Conservation (phyloP, 2,797 vertebrate genomes). For the Crenuchus spilurus region DNA sequence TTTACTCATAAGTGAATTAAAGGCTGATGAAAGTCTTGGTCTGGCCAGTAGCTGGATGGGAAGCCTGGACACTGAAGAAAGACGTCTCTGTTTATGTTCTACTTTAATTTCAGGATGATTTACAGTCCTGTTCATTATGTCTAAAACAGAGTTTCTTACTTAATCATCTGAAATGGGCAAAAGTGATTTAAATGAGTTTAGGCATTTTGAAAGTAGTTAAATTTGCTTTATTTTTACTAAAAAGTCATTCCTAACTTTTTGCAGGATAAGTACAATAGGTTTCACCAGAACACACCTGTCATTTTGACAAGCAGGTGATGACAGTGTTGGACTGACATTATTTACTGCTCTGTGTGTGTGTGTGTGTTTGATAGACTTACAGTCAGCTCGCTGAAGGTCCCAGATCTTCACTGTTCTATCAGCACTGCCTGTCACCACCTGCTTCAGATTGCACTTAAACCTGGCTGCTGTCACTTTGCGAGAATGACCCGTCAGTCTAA, state of each 20-base stretch:
- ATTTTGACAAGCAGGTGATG: neutral
- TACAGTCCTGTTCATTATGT: too few relatives aligned
- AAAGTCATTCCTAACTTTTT: neutral
- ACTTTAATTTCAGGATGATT: too few relatives aligned
- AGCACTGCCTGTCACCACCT: constrained; percentile 86
- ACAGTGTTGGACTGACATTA: neutral
- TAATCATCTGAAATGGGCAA: too few relatives aligned
- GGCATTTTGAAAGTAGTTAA: too few relatives aligned
- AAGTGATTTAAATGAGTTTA: too few relatives aligned
- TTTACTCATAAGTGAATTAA: too few relatives aligned
- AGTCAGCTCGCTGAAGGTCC: constrained; percentile 84
- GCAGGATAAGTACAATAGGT: neutral
- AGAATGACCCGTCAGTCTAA: constrained; percentile 86
- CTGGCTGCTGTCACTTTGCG: constrained; percentile 87
- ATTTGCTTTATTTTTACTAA: too few relatives aligned
- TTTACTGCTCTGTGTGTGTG: neutral
- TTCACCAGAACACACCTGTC: neutral
- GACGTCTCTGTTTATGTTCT: too few relatives aligned
- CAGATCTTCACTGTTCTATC: constrained; percentile 86
- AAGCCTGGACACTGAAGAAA: too few relatives aligned
- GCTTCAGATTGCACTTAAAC: constrained; percentile 78
- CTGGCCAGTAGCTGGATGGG: too few relatives aligned
- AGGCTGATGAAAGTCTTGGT: too few relatives aligned
- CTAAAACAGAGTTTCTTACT: too few relatives aligned
- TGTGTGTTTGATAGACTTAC: constrained; percentile 70